phyloP scores from a whole-genome alignment of 1,140 invertebrate genomes.

The Pinna nobilis region DNA sequence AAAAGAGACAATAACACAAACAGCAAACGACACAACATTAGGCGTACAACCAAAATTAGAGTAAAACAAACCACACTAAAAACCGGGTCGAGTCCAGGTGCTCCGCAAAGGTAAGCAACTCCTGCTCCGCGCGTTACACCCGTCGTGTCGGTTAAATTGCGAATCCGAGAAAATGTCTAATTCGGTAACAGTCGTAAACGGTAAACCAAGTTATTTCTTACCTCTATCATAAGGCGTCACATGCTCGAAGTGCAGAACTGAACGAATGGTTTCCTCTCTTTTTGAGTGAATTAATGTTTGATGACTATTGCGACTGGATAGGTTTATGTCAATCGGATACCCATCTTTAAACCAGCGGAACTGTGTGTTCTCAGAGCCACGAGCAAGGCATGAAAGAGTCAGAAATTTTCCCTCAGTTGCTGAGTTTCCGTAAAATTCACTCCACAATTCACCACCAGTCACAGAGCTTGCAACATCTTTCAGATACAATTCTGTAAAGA shows the following conservation, averaged over 20 bases:
- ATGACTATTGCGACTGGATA: constrained; percentile 3
- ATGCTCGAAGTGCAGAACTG: constrained; percentile 27
- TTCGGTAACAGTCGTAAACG: not conserved
- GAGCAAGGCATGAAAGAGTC: constrained; percentile 50
- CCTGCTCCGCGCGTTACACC: no score
- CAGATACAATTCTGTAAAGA: constrained; percentile 4
- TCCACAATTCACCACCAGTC: not conserved
- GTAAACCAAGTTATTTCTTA: not conserved
- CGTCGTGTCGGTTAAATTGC: not conserved
- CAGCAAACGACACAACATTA: no score
- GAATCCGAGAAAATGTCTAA: not conserved
- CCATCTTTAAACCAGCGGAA: constrained; percentile 59
- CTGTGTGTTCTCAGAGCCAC: constrained; percentile 42
- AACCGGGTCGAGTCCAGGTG: not conserved
- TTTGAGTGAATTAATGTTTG: constrained; percentile 23
- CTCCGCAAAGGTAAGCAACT: no score
- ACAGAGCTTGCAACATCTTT: constrained; percentile 7
- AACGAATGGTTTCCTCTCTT: constrained; percentile 26
- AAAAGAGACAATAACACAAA: no score
- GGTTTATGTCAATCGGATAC: constrained; percentile 4
- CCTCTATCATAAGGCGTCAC: constrained; percentile 41
- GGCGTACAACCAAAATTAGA: no score
- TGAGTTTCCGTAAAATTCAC: constrained; percentile 5
- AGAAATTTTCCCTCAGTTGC: constrained; percentile 44
- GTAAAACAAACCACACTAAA: no score